Percentiles rank a stretch among this genome's conserved stretches.
These are phyloP conservation scores for Andrena hattorfiana DNA, from an alignment of 2,888 invertebrate species.

Conservation along the genomic window DNA sequence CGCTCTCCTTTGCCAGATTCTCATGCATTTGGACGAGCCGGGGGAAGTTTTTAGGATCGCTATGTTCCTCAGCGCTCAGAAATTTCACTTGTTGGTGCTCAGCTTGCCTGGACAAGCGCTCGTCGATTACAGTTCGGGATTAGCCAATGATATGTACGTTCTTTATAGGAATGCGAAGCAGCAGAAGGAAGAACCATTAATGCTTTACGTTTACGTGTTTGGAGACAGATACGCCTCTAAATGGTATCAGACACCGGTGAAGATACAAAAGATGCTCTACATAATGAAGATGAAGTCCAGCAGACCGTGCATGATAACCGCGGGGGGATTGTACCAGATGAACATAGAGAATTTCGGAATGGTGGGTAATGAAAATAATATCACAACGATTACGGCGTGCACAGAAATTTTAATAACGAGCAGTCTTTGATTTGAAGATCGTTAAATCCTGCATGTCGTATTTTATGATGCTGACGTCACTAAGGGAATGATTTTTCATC, in stretches of 20 bases:
- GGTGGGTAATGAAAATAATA: conserved; percentile 19
- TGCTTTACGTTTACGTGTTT: background rate
- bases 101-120: conserved; percentile 36
- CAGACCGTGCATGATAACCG: conserved; percentile 27
- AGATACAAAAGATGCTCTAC: conserved; percentile 34
- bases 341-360: conserved; percentile 40
- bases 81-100: conserved; percentile 27
- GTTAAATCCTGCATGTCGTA: conserved; percentile 60
- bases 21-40: conserved; percentile 1
- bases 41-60: conserved; percentile 16
- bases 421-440: conserved; percentile 43
- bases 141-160: conserved; percentile 11
- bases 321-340: conserved; percentile 44
- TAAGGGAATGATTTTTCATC: conserved; percentile 14
- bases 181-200: no score
- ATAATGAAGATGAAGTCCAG: conserved; percentile 18
- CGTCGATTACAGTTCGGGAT: conserved; percentile 18
- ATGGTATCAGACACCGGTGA: conserved; percentile 43
- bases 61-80: conserved; percentile 8
- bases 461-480: conserved; percentile 49
- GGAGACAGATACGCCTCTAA: conserved; percentile 11
- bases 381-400: no score
- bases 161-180: background rate
- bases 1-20: background rate
- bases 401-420: background rate